Percentiles rank a stretch among this genome's conserved stretches.
Evolutionary conservation across 2,113 vertebrate species (phyloP).

Genomic region (Forbesichthys agassizii): DNA sequence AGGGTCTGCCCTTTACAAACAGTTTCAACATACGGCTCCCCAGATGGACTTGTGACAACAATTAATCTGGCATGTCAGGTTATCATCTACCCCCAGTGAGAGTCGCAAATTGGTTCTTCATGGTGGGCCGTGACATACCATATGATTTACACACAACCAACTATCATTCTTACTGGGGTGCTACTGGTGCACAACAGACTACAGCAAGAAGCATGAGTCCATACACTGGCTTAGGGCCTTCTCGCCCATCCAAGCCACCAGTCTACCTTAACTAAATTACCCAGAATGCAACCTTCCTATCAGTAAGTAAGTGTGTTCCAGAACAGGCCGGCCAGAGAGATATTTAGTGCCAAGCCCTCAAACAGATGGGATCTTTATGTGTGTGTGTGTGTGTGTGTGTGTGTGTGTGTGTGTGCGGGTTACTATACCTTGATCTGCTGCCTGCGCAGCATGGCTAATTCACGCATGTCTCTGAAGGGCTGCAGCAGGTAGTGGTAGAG

Average conservation of each 20-base stretch:
- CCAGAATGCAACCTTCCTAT: neutral
- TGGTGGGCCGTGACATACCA: too few species aligned
- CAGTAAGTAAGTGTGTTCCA: conserved; percentile 2
- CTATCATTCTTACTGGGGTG: too few species aligned
- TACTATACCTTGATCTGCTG: conserved; percentile 96
- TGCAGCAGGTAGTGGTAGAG: conserved; percentile 97
- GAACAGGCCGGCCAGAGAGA: conserved; percentile 15
- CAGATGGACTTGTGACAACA: too few species aligned
- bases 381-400: conserved; percentile 17
- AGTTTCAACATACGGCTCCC: too few species aligned
- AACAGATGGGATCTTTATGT: conserved; percentile 50
- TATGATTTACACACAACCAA: too few species aligned
- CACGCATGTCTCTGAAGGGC: conserved; percentile 97
- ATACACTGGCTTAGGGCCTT: too few species aligned
- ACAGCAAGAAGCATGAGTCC: neutral
- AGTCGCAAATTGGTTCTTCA: too few species aligned
- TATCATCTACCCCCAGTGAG: too few species aligned
- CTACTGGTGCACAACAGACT: neutral
- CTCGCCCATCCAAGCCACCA: too few species aligned
- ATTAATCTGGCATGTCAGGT: too few species aligned
- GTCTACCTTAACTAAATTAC: too few species aligned
- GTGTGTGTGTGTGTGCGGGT: conserved; percentile 11
- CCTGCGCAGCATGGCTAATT: conserved; percentile 92
- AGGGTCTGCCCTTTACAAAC: too few species aligned
- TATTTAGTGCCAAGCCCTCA: conserved; percentile 40